Evolutionary conservation across 2,113 vertebrate genomes (phyloP).

Genomic region (Anthoscopus minutus): DNA sequence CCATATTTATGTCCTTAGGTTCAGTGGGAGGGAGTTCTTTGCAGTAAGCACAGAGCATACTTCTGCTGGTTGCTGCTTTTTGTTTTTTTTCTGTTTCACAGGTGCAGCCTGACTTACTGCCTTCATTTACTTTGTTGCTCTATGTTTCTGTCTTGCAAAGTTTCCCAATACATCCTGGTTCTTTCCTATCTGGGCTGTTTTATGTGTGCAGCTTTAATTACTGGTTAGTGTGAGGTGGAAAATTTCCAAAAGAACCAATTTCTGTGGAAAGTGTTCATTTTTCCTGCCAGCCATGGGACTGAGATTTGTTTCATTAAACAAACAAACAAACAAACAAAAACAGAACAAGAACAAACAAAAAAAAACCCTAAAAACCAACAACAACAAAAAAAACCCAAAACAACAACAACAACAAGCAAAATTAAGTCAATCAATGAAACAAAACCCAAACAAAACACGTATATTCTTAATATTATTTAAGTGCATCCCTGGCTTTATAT

Average conservation of each 20-base stretch:
- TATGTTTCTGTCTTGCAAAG: not conserved
- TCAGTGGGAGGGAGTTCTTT: not conserved
- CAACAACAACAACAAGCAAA: no score
- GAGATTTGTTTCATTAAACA: not conserved
- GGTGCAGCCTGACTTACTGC: not conserved
- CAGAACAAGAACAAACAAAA: not conserved
- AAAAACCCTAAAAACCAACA: no score
- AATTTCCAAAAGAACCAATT: not conserved
- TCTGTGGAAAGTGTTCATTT: not conserved
- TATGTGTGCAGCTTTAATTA: not conserved
- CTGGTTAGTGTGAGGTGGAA: not conserved
- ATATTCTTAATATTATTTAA: not conserved
- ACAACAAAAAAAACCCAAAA: no score
- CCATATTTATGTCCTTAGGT: not conserved
- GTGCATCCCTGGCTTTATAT: not conserved
- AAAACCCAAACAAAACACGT: not conserved
- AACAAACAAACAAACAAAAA: not conserved
- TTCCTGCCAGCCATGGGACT: not conserved
- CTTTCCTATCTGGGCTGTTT: not conserved
- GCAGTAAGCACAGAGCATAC: not conserved
- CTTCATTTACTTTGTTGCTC: not conserved
- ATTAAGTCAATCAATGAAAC: not conserved
- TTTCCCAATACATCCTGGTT: not conserved
- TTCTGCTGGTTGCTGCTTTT: not conserved
- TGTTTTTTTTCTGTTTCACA: not conserved